Conservation (phyloP, 2,797 vertebrate species). For the Macropodus opercularis region DNA sequence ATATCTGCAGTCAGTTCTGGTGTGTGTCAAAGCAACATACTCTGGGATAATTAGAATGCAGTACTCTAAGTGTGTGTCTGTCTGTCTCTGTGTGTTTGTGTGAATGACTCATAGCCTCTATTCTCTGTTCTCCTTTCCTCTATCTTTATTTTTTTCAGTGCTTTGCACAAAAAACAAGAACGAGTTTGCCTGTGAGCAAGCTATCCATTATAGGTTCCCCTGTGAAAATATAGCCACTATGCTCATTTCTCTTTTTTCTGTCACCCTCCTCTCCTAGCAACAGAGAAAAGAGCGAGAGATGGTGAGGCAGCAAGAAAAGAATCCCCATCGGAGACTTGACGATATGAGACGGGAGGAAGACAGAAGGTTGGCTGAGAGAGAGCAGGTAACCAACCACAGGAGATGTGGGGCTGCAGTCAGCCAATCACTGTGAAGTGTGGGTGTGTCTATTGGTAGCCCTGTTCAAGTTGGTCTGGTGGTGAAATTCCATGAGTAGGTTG, state of each 20-base stretch:
- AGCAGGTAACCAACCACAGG: conserved; percentile 86
- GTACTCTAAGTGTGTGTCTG: too few species aligned
- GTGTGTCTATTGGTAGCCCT: conserved; percentile 58
- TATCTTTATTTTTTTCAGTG: conserved; percentile 26
- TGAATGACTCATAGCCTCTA: conserved; percentile 52
- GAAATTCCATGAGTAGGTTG: conserved; percentile 84
- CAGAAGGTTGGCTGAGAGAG: conserved; percentile 89
- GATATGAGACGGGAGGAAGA: conserved; percentile 93
- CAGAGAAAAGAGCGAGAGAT: conserved; percentile 92
- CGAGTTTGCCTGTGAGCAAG: conserved; percentile 33
- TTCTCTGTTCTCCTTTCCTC: conserved; percentile 33
- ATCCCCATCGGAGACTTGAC: conserved; percentile 89
- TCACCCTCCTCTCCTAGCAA: conserved; percentile 83
- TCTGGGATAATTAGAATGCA: conserved; percentile 33
- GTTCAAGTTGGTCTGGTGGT: conserved; percentile 72
- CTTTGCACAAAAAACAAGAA: conserved; percentile 37
- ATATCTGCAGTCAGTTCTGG: conserved; percentile 14
- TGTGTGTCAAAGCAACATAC: conserved; percentile 32
- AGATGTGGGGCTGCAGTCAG: conserved; percentile 16
- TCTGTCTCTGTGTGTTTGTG: conserved; percentile 8
- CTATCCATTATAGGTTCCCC: conserved; percentile 37
- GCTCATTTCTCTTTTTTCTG: conserved; percentile 65
- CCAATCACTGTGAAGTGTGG: conserved; percentile 70
- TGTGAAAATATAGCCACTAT: conserved; percentile 46
- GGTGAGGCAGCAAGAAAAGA: conserved; percentile 93